These are phyloP conservation scores for Eidolon helvum DNA, from an alignment of 2,113 vertebrate species.

Conservation along the genomic window DNA sequence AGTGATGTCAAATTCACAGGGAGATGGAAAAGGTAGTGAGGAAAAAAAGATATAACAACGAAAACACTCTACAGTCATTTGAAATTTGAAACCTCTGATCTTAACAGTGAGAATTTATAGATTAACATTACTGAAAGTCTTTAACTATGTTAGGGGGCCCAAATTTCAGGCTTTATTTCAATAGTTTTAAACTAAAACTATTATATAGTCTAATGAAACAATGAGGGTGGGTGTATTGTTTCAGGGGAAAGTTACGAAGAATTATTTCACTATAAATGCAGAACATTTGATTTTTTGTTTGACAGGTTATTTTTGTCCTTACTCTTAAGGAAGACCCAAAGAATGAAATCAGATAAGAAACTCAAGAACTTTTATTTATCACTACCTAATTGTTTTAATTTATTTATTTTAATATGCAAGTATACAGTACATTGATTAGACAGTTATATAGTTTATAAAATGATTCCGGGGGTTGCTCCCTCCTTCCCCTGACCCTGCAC, in stretches of 20 bases:
- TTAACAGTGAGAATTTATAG: not conserved
- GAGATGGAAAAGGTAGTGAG: not conserved
- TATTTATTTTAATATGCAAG: too few species aligned
- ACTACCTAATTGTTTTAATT: not conserved
- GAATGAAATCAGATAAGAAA: not conserved
- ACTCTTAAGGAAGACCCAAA: not conserved
- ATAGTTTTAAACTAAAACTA: not conserved
- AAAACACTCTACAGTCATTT: not conserved
- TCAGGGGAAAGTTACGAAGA: not conserved
- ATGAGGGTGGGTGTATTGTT: not conserved
- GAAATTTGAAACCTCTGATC: not conserved
- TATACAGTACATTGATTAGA: too few species aligned
- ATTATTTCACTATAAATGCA: not conserved
- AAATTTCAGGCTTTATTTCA: not conserved
- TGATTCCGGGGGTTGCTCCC: too few species aligned
- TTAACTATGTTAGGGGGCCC: not conserved
- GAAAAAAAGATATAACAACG: not conserved
- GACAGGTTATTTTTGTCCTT: not conserved
- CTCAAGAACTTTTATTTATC: not conserved
- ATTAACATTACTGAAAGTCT: not conserved
- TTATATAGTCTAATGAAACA: not conserved
- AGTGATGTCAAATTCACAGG: not conserved
- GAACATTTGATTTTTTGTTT: not conserved
- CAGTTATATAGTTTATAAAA: too few species aligned
- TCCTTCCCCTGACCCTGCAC: too few species aligned